A percentile compares a stretch with the other conserved stretches of the same genome.
Conservation (phyloP, 2,888 invertebrate genomes). For the Tipula vernalis region DNA sequence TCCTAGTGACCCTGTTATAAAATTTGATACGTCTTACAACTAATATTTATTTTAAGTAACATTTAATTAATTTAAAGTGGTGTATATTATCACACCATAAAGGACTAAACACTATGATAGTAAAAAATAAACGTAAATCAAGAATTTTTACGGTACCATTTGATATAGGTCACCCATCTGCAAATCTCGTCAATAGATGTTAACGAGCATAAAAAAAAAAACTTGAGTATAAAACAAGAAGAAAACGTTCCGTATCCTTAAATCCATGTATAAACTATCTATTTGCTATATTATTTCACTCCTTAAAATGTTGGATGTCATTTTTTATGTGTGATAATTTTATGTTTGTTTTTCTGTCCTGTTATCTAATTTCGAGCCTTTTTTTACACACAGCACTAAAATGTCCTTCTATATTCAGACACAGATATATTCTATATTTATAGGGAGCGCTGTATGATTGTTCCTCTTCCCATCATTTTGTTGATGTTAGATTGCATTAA, state of each 20-base stretch:
- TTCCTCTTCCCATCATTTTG: background rate
- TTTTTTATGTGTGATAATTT: background rate
- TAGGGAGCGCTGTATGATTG: background rate
- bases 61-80: no score
- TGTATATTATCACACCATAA: no score
- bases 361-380: background rate
- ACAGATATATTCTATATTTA: background rate
- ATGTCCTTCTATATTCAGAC: background rate
- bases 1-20: no score
- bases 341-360: background rate
- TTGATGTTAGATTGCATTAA: background rate
- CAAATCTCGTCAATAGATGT: background rate
- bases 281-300: background rate
- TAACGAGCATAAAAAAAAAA: background rate
- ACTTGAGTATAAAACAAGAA: background rate
- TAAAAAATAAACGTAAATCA: no score
- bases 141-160: background rate
- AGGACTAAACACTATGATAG: no score
- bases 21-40: no score
- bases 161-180: background rate
- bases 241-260: background rate
- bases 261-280: background rate
- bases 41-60: no score
- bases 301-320: background rate
- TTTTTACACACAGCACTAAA: background rate